Percentiles rank a stretch among this genome's conserved stretches.
Conservation (phyloP, 2,797 vertebrate genomes). For the Chelonia mydas region DNA sequence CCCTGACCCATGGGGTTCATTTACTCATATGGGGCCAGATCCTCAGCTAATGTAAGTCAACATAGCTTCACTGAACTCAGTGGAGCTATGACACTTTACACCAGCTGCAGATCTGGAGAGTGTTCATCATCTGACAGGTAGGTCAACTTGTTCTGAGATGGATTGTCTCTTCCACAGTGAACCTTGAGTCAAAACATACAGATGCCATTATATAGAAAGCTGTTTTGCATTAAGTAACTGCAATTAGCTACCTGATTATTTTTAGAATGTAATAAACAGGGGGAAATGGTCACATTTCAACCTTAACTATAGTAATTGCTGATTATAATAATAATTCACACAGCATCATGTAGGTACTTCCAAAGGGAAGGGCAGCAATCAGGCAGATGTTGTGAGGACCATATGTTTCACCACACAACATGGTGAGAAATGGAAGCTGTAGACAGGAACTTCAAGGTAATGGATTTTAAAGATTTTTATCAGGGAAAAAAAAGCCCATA, state of each 20-base stretch:
- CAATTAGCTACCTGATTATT: too few relatives aligned
- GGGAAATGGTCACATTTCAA: neutral
- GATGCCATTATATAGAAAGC: too few relatives aligned
- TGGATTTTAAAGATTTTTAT: neutral
- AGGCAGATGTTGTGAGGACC: neutral
- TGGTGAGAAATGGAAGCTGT: neutral
- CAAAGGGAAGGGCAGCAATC: neutral
- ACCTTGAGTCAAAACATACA: too few relatives aligned
- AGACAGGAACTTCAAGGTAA: neutral
- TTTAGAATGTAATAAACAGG: too few relatives aligned
- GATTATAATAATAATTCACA: neutral
- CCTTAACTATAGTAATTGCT: neutral
- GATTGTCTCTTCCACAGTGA: too few relatives aligned
- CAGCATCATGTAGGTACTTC: neutral
- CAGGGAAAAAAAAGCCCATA: fast-evolving
- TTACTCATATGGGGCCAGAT: neutral
- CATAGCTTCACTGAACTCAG: too few relatives aligned
- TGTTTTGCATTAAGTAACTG: too few relatives aligned
- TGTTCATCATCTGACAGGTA: too few relatives aligned
- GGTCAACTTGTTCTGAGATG: too few relatives aligned
- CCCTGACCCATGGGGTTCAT: neutral
- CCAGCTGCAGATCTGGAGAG: too few relatives aligned
- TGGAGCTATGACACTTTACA: too few relatives aligned
- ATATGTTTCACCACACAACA: neutral
- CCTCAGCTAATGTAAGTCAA: too few relatives aligned